Evolutionary conservation across 2,113 vertebrate genomes (phyloP).

Genomic region (Chaetodon auriga): DNA sequence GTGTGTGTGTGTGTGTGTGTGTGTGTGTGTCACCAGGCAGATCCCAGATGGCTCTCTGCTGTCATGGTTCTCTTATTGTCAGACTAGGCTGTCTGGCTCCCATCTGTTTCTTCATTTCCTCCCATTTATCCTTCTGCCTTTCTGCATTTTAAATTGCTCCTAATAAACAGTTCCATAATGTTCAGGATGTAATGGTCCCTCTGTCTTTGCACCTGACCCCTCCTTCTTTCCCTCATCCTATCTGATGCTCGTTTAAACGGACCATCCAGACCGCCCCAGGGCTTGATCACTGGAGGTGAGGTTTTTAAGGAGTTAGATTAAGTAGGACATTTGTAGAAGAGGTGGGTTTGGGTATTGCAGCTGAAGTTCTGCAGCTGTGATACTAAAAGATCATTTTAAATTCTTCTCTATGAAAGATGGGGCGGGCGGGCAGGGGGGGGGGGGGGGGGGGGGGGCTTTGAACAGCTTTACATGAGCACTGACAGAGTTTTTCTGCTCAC

Average conservation of each 20-base stretch:
- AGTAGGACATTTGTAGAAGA: neutral
- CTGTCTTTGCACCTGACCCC: neutral
- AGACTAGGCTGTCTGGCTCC: constrained; percentile 46
- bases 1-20: neutral
- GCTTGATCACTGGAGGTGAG: neutral
- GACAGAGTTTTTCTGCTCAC: no score
- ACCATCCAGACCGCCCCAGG: neutral
- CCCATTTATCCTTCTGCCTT: constrained; percentile 28
- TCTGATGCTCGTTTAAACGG: neutral
- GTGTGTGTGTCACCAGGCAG: constrained; percentile 10
- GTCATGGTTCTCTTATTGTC: constrained; percentile 42
- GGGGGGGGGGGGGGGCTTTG: no score
- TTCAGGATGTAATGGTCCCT: neutral
- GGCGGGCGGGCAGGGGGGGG: no score
- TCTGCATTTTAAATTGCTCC: constrained; percentile 9
- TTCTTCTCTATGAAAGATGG: no score
- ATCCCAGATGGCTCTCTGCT: constrained; percentile 61
- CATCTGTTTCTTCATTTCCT: constrained; percentile 61
- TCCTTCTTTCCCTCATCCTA: neutral
- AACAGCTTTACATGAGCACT: no score
- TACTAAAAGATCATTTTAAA: neutral
- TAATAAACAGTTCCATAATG: constrained; percentile 5
- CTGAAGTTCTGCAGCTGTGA: neutral
- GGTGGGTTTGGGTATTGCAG: neutral
- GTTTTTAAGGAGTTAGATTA: neutral